Evolutionary conservation across 2,113 vertebrate species (phyloP).

Genomic region (Eublepharis macularius): DNA sequence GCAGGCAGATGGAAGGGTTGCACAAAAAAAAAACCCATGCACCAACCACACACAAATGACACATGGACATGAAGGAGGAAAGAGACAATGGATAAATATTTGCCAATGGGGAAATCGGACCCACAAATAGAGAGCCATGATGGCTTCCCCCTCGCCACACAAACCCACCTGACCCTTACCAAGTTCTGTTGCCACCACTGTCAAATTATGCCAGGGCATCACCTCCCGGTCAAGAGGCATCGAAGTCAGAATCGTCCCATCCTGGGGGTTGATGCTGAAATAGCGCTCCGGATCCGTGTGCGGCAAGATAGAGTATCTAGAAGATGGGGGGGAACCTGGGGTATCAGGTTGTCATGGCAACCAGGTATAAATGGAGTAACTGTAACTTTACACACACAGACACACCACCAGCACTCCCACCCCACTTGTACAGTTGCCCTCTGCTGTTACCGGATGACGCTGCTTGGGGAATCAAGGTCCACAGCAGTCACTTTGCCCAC

Average conservation of each 20-base stretch:
- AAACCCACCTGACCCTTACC: slow-evolving; percentile 74
- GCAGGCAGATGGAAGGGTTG: neutral
- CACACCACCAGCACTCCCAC: neutral
- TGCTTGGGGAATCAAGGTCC: slow-evolving; percentile 86
- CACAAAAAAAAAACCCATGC: no score
- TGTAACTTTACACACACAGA: neutral
- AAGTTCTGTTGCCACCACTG: slow-evolving; percentile 85
- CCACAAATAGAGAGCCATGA: no score
- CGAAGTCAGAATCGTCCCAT: slow-evolving; percentile 84
- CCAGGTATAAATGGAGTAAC: slow-evolving; percentile 23
- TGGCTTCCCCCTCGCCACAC: no score
- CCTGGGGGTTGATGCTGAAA: slow-evolving; percentile 85
- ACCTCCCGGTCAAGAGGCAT: slow-evolving; percentile 85
- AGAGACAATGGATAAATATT: neutral
- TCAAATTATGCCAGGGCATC: slow-evolving; percentile 87
- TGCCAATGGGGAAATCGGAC: neutral
- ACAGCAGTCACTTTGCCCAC: slow-evolving; percentile 82
- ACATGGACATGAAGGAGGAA: neutral
- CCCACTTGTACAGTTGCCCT: neutral
- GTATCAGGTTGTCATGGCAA: slow-evolving; percentile 31
- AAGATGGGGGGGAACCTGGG: slow-evolving; percentile 42
- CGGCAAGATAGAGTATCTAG: slow-evolving; percentile 87
- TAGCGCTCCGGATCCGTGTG: slow-evolving; percentile 85
- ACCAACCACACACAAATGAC: neutral
- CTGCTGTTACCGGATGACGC: slow-evolving; percentile 83